These are phyloP conservation scores for Podiceps cristatus DNA, from an alignment of 2,113 vertebrate species.

Conservation along the genomic window DNA sequence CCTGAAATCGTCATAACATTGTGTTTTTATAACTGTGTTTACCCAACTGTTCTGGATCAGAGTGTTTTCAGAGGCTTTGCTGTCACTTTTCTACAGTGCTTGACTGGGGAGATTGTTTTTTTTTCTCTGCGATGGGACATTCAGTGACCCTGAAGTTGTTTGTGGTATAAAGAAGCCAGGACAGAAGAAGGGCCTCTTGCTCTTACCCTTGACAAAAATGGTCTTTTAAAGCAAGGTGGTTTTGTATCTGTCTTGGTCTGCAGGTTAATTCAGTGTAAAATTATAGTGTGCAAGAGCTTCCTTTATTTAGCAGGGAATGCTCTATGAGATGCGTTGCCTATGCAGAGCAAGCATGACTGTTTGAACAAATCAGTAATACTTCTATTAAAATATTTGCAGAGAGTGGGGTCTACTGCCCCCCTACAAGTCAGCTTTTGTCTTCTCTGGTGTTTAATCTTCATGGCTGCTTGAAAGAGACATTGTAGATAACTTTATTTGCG, in stretches of 20 bases:
- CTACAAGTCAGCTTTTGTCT: background rate
- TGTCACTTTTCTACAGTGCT: background rate
- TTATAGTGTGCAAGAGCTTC: background rate
- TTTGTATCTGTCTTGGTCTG: background rate
- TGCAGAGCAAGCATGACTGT: background rate
- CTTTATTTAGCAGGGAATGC: background rate
- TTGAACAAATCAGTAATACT: background rate
- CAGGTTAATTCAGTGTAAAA: background rate
- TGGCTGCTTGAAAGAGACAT: background rate
- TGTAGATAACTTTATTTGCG: background rate
- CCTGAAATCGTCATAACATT: background rate
- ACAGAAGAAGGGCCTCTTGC: background rate
- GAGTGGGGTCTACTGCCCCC: background rate
- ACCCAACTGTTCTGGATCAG: background rate
- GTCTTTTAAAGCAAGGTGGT: background rate
- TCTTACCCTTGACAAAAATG: background rate
- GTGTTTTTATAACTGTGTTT: background rate
- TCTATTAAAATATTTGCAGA: background rate
- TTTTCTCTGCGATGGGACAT: background rate
- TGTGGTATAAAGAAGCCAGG: background rate
- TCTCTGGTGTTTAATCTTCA: background rate
- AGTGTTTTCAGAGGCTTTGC: background rate
- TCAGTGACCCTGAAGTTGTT: constrained; percentile 35
- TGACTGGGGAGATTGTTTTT: background rate
- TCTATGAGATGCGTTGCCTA: background rate